Percentiles rank a stretch among this genome's conserved stretches.
Conservation (phyloP, 2,797 vertebrate species). For the Phrynocephalus guinanensis region DNA sequence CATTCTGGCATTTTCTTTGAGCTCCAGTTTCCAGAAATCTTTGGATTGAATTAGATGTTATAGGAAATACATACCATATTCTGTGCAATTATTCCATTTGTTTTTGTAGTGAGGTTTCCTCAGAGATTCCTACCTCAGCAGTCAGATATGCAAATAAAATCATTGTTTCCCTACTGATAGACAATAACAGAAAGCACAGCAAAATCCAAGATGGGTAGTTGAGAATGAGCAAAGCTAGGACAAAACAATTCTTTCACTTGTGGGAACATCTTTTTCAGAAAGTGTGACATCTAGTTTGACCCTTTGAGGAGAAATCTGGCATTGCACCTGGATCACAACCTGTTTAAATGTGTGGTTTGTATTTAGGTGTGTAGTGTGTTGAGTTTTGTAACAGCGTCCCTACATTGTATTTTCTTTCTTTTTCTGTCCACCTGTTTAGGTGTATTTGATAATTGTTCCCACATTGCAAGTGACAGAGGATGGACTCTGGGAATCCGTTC, state of each 20-base stretch:
- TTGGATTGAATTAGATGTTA: neutral
- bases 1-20: neutral
- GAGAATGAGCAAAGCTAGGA: too few relatives aligned
- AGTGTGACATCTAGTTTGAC: too few relatives aligned
- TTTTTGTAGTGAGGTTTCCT: too few relatives aligned
- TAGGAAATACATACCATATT: too few relatives aligned
- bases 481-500: slow-evolving; percentile 93
- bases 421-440: slow-evolving; percentile 75
- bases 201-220: too few relatives aligned
- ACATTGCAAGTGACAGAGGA: slow-evolving; percentile 89
- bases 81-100: too few relatives aligned
- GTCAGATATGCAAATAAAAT: too few relatives aligned
- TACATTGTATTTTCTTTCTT: neutral
- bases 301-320: neutral
- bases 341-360: neutral
- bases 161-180: too few relatives aligned
- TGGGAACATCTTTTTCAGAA: too few relatives aligned
- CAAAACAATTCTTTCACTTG: too few relatives aligned
- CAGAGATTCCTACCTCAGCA: too few relatives aligned
- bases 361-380: neutral
- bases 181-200: too few relatives aligned
- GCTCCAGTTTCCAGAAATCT: neutral
- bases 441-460: slow-evolving; percentile 95
- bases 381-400: neutral
- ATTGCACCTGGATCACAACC: neutral